phyloP scores from a whole-genome alignment of 2,888 invertebrate species.

The Labia minor region DNA sequence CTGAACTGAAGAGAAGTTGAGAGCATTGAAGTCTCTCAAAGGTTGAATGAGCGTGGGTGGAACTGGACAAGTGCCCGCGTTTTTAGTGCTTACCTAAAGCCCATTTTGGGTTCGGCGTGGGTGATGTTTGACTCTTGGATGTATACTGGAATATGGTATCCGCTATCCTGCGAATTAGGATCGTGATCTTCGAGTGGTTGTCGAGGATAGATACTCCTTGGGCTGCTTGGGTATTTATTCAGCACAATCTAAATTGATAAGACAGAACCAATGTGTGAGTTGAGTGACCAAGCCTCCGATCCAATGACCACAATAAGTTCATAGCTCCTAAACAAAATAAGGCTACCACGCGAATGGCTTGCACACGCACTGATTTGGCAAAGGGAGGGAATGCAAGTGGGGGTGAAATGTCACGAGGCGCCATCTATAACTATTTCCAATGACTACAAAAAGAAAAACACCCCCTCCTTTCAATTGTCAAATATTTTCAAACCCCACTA shows the following conservation, averaged over 20 bases:
- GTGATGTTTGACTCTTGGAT: slow-evolving; percentile 27
- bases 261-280: neutral
- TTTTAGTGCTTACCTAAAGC: slow-evolving; percentile 24
- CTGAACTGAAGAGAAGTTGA: too few species aligned
- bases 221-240: neutral
- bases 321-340: neutral
- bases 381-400: neutral
- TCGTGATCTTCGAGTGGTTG: slow-evolving; percentile 43
- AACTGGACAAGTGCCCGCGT: too few species aligned
- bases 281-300: too few species aligned
- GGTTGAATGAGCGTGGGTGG: neutral
- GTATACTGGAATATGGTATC: slow-evolving; percentile 39
- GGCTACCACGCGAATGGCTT: neutral
- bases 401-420: too few species aligned
- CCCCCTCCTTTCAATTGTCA: too few species aligned
- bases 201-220: slow-evolving; percentile 27
- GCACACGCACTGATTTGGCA: neutral
- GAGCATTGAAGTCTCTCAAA: neutral
- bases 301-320: neutral
- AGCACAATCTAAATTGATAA: neutral
- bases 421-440: too few species aligned
- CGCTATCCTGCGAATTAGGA: slow-evolving; percentile 48
- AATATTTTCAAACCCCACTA: too few species aligned
- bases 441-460: too few species aligned
- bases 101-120: slow-evolving; percentile 29